Evolutionary conservation across 2,797 vertebrate genomes (phyloP).

Genomic region (Argya squamiceps): DNA sequence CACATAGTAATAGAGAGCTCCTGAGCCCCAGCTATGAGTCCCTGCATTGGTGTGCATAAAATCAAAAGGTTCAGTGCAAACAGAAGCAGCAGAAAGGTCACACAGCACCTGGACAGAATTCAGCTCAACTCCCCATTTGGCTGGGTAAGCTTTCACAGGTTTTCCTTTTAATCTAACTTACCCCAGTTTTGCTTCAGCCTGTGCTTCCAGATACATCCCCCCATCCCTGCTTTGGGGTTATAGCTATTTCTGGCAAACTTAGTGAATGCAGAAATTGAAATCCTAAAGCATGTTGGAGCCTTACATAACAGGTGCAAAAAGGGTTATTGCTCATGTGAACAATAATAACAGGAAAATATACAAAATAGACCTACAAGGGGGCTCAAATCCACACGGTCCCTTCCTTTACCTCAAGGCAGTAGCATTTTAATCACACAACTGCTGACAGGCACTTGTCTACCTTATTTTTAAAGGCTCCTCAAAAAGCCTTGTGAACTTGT

Average conservation of each 20-base stretch:
- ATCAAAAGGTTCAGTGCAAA: not conserved
- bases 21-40: not conserved
- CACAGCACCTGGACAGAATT: not conserved
- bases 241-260: not conserved
- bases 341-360: not conserved
- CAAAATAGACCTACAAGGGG: not conserved
- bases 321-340: not conserved
- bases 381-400: not conserved
- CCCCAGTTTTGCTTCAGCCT: not conserved
- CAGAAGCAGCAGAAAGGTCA: not conserved
- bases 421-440: not conserved
- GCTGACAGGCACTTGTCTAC: not conserved
- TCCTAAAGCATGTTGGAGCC: not conserved
- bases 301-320: not conserved
- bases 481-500: not conserved
- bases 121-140: not conserved
- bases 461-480: not conserved
- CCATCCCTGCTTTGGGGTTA: accelerated
- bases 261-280: not conserved
- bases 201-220: not conserved
- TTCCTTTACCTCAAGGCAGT: not conserved
- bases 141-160: not conserved
- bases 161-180: not conserved
- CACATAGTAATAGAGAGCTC: not conserved
- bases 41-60: not conserved